Evolutionary conservation across 2,888 invertebrate species (phyloP).

Genomic region (Callinectes sapidus): DNA sequence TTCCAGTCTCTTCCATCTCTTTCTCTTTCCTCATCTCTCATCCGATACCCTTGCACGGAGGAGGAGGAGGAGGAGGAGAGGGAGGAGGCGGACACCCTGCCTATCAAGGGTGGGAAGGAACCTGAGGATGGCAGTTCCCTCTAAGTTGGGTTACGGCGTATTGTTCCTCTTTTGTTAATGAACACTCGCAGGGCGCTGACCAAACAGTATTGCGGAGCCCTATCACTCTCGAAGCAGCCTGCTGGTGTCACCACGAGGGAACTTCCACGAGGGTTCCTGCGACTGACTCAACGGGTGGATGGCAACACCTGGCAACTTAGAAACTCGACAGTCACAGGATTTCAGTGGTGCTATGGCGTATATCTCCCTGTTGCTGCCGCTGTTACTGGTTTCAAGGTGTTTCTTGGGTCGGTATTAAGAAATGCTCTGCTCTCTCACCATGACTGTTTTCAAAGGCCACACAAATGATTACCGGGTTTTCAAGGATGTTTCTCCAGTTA

Average conservation of each 20-base stretch:
- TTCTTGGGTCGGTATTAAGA: no score
- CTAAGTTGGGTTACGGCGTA: background rate
- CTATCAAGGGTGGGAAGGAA: conserved; percentile 3
- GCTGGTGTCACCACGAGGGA: background rate
- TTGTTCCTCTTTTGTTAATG: conserved; percentile 33
- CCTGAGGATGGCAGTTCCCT: conserved; percentile 10
- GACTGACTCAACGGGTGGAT: conserved; percentile 7
- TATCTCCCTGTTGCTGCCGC: background rate
- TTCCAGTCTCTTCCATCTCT: conserved; percentile 14
- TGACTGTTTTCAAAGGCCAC: no score
- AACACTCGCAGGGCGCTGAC: conserved; percentile 11
- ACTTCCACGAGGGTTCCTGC: conserved; percentile 3
- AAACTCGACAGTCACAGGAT: background rate
- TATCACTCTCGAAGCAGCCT: background rate
- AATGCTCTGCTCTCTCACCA: no score
- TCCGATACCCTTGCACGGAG: background rate
- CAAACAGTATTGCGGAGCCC: background rate
- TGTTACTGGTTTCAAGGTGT: background rate
- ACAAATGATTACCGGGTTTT: no score
- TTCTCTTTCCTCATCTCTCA: background rate
- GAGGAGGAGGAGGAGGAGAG: background rate
- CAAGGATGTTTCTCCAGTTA: no score
- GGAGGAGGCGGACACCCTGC: background rate
- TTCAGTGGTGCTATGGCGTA: background rate
- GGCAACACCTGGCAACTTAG: conserved; percentile 1